Evolutionary conservation across 1,140 invertebrate species (phyloP), one percentile per base, ranked within the genome.

Genomic region (Macrobrachium nipponense): DNA sequence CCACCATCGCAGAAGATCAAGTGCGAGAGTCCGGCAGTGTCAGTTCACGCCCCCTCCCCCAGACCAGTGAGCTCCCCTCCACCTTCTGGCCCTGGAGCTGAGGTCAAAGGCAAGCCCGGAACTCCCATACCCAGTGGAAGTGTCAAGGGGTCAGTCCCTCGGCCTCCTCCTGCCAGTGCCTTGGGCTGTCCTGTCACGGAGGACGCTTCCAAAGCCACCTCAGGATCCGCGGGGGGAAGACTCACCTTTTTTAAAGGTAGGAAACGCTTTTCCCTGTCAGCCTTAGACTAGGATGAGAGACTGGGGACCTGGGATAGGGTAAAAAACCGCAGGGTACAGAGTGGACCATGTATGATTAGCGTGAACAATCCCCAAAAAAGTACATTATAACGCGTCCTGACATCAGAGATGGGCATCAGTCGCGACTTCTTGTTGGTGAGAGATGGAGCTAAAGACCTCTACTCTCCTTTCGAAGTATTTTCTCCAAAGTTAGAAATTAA

Each of bases 201-300:
- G 73, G 44, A 61, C 20, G 87, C 89, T 66, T 77, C 89, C 5
- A 18, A 11, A 82, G 92, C 43, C 58, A 18, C 77, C 2, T 17
- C 68, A 12, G 36, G 59, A 14, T 27, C 72, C 43, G 64, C 60
- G n/a, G 82, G 93, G n/a, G 93, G 93, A 83, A 90, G 93, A 72
- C 90, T 93, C 10, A 93, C 93, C 88, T 93, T 93, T 90, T 93
- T 93, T 88, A 93, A 93, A 90, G 95, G 91, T 91, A 59, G 81
- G 64, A 36, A 1, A 36, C 27, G 27, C 27, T 36, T n/a, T n/a
- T n/a, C n/a, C n/a, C 27, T 36, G 27, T 36, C 27, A 36, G 27
- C 27, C 27, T 36, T 36, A 36, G 27, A 4, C 27, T 36, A 36
- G 27, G 27, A 36, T 36, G 4, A 36, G 27, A 36, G 27, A 36